phyloP scores from a whole-genome alignment of 1,140 invertebrate species.

The Hormaphis cornu region DNA sequence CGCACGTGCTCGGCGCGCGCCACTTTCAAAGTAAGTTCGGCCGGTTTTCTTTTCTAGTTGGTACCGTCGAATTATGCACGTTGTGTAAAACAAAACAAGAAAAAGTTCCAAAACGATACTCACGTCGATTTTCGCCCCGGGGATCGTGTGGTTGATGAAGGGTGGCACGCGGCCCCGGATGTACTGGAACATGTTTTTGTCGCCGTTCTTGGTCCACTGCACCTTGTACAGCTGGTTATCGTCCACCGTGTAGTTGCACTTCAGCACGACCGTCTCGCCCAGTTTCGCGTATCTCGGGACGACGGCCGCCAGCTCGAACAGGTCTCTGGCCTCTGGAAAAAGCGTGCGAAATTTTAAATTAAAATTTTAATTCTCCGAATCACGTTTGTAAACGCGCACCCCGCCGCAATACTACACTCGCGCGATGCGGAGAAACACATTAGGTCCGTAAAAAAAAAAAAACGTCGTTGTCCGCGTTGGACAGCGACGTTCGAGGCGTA shows the following conservation, averaged over 20 bases:
- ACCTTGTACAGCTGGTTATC: constrained; percentile 45
- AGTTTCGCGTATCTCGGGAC: constrained; percentile 45
- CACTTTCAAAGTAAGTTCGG: too few relatives aligned
- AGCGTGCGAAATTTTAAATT: neutral
- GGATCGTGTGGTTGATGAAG: constrained; percentile 51
- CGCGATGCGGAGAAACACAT: too few relatives aligned
- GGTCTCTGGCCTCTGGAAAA: constrained; percentile 4
- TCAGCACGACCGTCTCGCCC: constrained; percentile 42
- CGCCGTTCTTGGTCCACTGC: constrained; percentile 62
- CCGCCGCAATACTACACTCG: too few relatives aligned
- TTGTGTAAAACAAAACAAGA: too few relatives aligned
- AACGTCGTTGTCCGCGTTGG: too few relatives aligned
- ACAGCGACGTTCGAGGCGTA: too few relatives aligned
- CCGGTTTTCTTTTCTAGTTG: too few relatives aligned
- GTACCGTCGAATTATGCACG: neutral
- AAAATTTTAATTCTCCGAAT: too few relatives aligned
- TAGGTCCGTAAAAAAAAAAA: too few relatives aligned
- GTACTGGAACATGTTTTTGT: constrained; percentile 70
- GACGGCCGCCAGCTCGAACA: constrained; percentile 40
- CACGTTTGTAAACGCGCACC: too few relatives aligned
- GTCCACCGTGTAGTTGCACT: constrained; percentile 45
- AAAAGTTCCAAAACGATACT: constrained; percentile 44
- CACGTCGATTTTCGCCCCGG: constrained; percentile 63
- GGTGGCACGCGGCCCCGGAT: constrained; percentile 63
- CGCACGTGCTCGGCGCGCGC: too few relatives aligned